Conservation (phyloP, 2,888 invertebrate species). For the Drosophila nr. fundita region DNA sequence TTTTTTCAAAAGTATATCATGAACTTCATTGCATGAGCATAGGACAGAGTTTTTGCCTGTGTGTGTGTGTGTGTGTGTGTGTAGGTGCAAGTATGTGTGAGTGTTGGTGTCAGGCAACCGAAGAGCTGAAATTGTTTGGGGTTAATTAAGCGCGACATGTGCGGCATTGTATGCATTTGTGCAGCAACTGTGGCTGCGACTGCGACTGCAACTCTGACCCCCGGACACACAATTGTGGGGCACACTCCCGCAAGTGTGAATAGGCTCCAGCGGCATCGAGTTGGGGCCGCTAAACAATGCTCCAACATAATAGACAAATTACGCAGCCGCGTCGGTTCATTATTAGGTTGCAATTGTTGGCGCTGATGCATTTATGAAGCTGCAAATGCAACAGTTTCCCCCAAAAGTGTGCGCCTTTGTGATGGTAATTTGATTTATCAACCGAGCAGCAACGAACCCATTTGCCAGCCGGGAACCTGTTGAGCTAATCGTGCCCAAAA, state of each 20-base stretch:
- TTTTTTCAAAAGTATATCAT: not conserved
- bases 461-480: conserved; percentile 54
- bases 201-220: conserved; percentile 1
- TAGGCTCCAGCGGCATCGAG: conserved; percentile 29
- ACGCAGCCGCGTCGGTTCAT: conserved; percentile 62
- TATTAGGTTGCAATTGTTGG: conserved; percentile 53
- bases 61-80: conserved; percentile 9
- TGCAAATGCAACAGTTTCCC: conserved; percentile 39
- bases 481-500: conserved; percentile 62
- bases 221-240: conserved; percentile 9
- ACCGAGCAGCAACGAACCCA: not conserved
- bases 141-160: conserved; percentile 82
- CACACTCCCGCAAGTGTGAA: conserved; percentile 70
- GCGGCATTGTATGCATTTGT: conserved; percentile 72
- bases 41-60: not conserved
- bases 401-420: conserved; percentile 26
- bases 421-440: conserved; percentile 49
- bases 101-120: conserved; percentile 27
- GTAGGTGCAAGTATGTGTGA: conserved; percentile 20
- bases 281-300: conserved; percentile 70
- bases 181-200: conserved; percentile 33
- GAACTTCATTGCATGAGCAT: conserved; percentile 20
- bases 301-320: conserved; percentile 72
- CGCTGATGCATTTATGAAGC: conserved; percentile 73
- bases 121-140: conserved; percentile 76